A percentile compares a stretch with the other conserved stretches of the same genome.
phyloP scores from a whole-genome alignment of 2,113 vertebrate species.

The Pteruthius melanotis region DNA sequence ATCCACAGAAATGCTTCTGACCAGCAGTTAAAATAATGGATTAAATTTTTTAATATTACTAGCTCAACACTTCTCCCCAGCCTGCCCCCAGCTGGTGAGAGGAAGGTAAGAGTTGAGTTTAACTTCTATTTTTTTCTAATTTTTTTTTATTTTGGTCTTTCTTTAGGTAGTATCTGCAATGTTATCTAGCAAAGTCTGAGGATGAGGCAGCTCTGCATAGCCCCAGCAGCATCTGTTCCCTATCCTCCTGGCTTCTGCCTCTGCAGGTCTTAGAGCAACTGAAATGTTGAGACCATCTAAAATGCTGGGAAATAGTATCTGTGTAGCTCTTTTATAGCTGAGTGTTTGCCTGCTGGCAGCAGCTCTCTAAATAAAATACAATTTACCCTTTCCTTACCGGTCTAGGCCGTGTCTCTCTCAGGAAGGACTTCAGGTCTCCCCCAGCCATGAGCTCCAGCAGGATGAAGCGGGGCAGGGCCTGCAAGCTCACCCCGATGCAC shows the following conservation, averaged over 20 bases:
- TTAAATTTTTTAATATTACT: not conserved
- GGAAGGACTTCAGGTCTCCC: slow-evolving; percentile 94
- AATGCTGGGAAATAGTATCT: not conserved
- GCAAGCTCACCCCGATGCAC: slow-evolving; percentile 93
- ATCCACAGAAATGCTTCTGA: not conserved
- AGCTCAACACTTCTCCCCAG: not conserved
- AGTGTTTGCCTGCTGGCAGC: not conserved
- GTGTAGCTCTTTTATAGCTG: not conserved
- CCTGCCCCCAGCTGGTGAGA: not conserved
- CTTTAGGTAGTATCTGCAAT: not conserved
- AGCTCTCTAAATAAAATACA: not conserved
- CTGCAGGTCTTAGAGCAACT: not conserved
- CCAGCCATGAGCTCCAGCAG: slow-evolving; percentile 96
- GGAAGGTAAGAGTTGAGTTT: not conserved
- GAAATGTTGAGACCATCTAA: not conserved
- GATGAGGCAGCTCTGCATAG: not conserved
- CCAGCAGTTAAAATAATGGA: not conserved
- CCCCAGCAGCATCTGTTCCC: not conserved
- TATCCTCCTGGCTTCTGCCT: not conserved
- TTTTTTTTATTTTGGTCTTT: not conserved
- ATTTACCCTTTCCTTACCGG: slow-evolving; percentile 79
- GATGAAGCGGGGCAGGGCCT: slow-evolving; percentile 94
- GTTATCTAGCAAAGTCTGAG: not conserved
- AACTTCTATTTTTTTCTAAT: not conserved
- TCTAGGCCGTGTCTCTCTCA: slow-evolving; percentile 91